phyloP scores from a whole-genome alignment of 2,113 vertebrate genomes.

The Macrotis lagotis region DNA sequence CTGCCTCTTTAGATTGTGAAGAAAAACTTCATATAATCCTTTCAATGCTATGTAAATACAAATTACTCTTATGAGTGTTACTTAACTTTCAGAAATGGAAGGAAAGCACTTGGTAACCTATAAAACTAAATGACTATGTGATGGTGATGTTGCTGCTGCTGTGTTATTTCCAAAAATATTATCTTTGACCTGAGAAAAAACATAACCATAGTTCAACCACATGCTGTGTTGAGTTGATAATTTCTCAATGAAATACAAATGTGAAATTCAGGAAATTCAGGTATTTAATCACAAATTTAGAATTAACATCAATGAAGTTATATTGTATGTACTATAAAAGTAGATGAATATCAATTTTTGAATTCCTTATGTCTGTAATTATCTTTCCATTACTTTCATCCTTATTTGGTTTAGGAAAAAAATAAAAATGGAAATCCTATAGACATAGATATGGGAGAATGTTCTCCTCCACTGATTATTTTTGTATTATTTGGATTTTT shows the following conservation, averaged over 20 bases:
- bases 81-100: not conserved
- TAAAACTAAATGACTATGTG: not conserved
- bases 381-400: conserved; percentile 34
- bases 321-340: conserved; percentile 47
- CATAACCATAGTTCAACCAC: conserved; percentile 54
- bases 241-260: conserved; percentile 35
- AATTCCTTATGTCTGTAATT: conserved; percentile 58
- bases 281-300: not conserved
- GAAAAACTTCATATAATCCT: not conserved
- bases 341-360: conserved; percentile 45
- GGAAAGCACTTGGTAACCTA: not conserved
- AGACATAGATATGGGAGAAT: conserved; percentile 15
- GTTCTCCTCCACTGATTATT: not conserved
- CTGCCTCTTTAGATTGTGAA: not conserved
- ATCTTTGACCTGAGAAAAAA: conserved; percentile 9
- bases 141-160: not conserved
- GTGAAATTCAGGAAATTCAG: conserved; percentile 39
- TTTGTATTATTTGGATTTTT: conserved; percentile 6
- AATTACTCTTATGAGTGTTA: not conserved
- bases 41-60: not conserved
- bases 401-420: conserved; percentile 42
- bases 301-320: conserved; percentile 55
- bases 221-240: conserved; percentile 19
- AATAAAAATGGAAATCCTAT: conserved; percentile 33
- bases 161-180: not conserved